A percentile compares a stretch with the other conserved stretches of the same genome.
phyloP scores from a whole-genome alignment of 2,888 invertebrate genomes.

The Euplagia quadripunctaria region DNA sequence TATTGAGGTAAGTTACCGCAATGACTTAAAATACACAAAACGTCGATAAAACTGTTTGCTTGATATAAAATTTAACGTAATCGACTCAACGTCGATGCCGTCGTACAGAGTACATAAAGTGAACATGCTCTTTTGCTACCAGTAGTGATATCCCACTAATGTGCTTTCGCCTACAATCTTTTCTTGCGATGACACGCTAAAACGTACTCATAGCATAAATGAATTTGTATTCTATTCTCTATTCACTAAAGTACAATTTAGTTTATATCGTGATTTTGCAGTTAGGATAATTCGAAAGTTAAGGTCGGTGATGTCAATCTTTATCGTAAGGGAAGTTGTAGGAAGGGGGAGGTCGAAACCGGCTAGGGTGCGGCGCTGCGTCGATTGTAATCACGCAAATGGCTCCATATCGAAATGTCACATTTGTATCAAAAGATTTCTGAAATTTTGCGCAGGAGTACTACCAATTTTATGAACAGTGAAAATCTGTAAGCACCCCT shows the following conservation, averaged over 20 bases:
- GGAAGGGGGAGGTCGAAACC: conserved; percentile 70
- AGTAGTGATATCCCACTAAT: conserved; percentile 85
- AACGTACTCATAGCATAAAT: conserved; percentile 55
- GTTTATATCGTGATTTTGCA: conserved; percentile 58
- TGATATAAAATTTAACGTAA: conserved; percentile 81
- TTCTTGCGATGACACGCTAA: conserved; percentile 85
- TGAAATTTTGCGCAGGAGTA: conserved; percentile 73
- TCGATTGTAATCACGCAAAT: conserved; percentile 87
- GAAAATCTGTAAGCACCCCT: background rate
- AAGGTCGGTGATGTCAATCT: conserved; percentile 83
- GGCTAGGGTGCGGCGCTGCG: conserved; percentile 82
- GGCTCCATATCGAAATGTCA: conserved; percentile 85
- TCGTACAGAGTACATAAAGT: conserved; percentile 74
- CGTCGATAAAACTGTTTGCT: conserved; percentile 74
- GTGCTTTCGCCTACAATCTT: conserved; percentile 85
- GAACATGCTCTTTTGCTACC: conserved; percentile 80
- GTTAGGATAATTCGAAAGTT: conserved; percentile 82
- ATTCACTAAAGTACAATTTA: conserved; percentile 64
- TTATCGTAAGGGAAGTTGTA: conserved; percentile 85
- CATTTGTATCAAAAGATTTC: conserved; percentile 80
- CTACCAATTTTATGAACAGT: conserved; percentile 12
- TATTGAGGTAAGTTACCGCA: conserved; percentile 46
- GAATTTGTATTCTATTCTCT: conserved; percentile 64
- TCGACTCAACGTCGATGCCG: conserved; percentile 75
- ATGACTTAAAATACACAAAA: conserved; percentile 58